phyloP scores from a whole-genome alignment of 2,888 invertebrate species.

The Sceliomorpha sp. region DNA sequence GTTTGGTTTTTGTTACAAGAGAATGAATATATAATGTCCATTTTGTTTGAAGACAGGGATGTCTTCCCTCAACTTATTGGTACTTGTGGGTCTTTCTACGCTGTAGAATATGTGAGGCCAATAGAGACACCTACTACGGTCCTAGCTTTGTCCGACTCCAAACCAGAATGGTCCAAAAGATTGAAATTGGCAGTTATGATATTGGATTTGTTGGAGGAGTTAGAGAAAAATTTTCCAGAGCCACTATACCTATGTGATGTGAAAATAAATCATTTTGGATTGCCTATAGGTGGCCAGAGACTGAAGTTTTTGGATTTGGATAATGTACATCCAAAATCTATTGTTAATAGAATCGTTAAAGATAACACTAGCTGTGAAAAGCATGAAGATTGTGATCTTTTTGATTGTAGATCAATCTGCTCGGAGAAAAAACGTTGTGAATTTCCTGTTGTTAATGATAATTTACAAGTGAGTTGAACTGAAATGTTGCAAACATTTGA shows the following conservation, averaged over 20 bases:
- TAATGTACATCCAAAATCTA: constrained; percentile 83
- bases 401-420: constrained; percentile 85
- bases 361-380: constrained; percentile 81
- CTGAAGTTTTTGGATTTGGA: constrained; percentile 85
- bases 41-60: constrained; percentile 83
- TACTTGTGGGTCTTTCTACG: constrained; percentile 86
- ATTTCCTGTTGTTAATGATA: constrained; percentile 83
- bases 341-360: constrained; percentile 81
- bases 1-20: constrained; percentile 85
- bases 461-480: constrained; percentile 79
- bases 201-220: constrained; percentile 83
- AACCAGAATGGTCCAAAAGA: constrained; percentile 83
- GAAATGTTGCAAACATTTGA: neutral
- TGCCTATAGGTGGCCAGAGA: constrained; percentile 81
- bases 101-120: constrained; percentile 84
- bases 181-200: constrained; percentile 83
- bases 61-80: constrained; percentile 84
- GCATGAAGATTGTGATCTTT: constrained; percentile 85
- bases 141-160: constrained; percentile 81
- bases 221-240: constrained; percentile 83
- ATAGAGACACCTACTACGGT: constrained; percentile 82
- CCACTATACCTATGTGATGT: constrained; percentile 86
- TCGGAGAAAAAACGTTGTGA: constrained; percentile 82
- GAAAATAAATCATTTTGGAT: constrained; percentile 85
- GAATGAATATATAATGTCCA: constrained; percentile 85